A percentile compares a stretch with the other conserved stretches of the same genome.
phyloP scores from a whole-genome alignment of 2,888 invertebrate genomes.

The Hyles lineata region DNA sequence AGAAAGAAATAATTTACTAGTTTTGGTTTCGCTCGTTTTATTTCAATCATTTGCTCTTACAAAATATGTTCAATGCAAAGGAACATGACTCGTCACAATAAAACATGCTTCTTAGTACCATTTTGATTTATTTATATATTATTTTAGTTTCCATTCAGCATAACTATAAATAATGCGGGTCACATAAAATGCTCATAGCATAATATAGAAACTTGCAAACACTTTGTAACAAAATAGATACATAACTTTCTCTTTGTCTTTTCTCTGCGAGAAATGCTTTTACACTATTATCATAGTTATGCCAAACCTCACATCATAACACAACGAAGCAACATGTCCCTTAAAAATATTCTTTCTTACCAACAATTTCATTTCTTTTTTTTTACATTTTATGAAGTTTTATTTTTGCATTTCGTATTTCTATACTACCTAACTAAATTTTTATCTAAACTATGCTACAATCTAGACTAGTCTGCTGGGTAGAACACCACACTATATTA shows the following conservation, averaged over 20 bases:
- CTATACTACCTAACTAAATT: constrained; percentile 85
- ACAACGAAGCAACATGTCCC: constrained; percentile 85
- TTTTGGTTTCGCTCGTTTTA: constrained; percentile 85
- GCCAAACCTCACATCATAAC: constrained; percentile 83
- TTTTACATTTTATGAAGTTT: constrained; percentile 84
- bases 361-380: constrained; percentile 86
- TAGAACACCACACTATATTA: constrained; percentile 84
- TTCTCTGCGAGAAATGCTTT: constrained; percentile 81
- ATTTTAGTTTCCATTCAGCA: constrained; percentile 84
- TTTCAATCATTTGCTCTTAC: constrained; percentile 85
- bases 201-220: constrained; percentile 85
- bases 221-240: constrained; percentile 86
- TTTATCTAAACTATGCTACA: constrained; percentile 85
- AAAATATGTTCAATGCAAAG: constrained; percentile 86
- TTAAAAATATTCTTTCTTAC: constrained; percentile 87
- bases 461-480: constrained; percentile 85
- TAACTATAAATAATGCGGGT: constrained; percentile 85
- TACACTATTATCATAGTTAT: constrained; percentile 83
- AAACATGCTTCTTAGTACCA: constrained; percentile 85
- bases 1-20: constrained; percentile 67
- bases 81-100: constrained; percentile 85
- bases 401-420: constrained; percentile 86
- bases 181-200: constrained; percentile 85
- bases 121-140: constrained; percentile 84
- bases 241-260: constrained; percentile 78